phyloP scores from a whole-genome alignment of 2,797 vertebrate species.

The Cossypha niveicapilla region DNA sequence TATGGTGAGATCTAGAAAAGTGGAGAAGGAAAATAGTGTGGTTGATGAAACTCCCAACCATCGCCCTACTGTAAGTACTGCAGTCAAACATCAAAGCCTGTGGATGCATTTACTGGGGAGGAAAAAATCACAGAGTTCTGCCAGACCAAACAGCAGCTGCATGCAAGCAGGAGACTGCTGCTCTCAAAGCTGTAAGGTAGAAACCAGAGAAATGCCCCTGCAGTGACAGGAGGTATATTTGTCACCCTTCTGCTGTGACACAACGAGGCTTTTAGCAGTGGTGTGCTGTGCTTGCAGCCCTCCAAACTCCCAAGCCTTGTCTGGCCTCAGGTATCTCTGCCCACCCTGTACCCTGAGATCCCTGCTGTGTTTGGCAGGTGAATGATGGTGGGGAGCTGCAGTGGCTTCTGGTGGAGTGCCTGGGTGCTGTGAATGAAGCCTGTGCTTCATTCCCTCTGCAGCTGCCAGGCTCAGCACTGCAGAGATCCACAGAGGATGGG shows the following conservation, averaged over 20 bases:
- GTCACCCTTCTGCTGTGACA: not conserved
- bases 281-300: not conserved
- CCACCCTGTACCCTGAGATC: not conserved
- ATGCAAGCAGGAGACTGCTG: not conserved
- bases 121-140: not conserved
- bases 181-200: not conserved
- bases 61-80: not conserved
- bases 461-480: not conserved
- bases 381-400: not conserved
- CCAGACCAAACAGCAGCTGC: not conserved
- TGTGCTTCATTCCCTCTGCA: accelerated
- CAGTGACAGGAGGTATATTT: not conserved
- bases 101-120: not conserved
- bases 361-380: not conserved
- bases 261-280: not conserved
- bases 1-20: not conserved
- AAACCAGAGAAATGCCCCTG: not conserved
- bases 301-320: not conserved
- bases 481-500: not conserved
- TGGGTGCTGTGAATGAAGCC: not conserved
- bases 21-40: not conserved
- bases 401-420: not conserved
- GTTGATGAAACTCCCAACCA: not conserved
- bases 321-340: not conserved
- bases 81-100: not conserved